These are phyloP conservation scores for Mastomys natalensis DNA, from an alignment of 2,113 vertebrate genomes.

Conservation along the genomic window DNA sequence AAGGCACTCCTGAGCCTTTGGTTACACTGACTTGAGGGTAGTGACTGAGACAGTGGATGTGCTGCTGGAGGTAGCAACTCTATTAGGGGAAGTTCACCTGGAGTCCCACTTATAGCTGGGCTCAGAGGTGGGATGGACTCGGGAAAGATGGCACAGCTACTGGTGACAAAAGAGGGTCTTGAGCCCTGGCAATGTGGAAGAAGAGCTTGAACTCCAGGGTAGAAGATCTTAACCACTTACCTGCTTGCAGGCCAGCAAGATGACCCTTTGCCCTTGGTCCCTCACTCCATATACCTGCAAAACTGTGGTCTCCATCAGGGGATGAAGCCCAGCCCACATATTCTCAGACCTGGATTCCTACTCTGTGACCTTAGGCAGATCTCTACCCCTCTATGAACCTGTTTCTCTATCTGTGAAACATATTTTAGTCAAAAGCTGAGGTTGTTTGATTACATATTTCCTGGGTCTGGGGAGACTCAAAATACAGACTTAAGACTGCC, in stretches of 20 bases:
- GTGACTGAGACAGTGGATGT: not conserved
- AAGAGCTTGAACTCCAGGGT: not conserved
- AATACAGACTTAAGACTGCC: not conserved
- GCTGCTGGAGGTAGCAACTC: not conserved
- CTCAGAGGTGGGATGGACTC: not conserved
- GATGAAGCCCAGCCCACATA: not conserved
- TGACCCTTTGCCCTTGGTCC: not conserved
- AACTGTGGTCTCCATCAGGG: not conserved
- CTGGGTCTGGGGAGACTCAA: not conserved
- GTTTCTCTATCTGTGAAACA: not conserved
- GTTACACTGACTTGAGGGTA: not conserved
- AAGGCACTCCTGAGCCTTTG: not conserved
- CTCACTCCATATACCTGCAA: not conserved
- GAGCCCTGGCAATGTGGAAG: not conserved
- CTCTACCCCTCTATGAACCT: constrained; percentile 1
- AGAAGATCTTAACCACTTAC: not conserved
- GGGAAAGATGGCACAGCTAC: not conserved
- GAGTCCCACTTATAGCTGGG: not conserved
- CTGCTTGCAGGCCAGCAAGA: not conserved
- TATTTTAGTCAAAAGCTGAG: not conserved
- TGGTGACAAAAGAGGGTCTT: not conserved
- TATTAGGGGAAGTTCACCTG: not conserved
- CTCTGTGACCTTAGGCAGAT: not conserved
- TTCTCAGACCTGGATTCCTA: not conserved
- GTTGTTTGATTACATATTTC: not conserved